These are phyloP conservation scores for Uropsilus gracilis DNA, from an alignment of 2,113 vertebrate species.

Conservation along the genomic window DNA sequence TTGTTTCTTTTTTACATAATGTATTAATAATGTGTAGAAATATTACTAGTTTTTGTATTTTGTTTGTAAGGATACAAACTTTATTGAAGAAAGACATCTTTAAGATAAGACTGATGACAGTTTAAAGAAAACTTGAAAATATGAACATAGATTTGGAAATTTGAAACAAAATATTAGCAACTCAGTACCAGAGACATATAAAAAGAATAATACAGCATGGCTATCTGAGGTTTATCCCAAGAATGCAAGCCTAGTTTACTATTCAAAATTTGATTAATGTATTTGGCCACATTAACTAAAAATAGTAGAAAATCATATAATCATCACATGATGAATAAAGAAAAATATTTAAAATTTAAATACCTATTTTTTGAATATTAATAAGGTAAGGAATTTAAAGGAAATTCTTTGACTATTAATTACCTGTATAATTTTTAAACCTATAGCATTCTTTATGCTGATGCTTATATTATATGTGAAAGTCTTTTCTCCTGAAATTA, in stretches of 20 bases:
- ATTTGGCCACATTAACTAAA: not conserved
- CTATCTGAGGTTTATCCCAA: not conserved
- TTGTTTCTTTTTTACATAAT: not conserved
- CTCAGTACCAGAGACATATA: not conserved
- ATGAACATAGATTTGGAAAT: not conserved
- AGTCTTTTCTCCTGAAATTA: not conserved
- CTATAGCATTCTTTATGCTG: not conserved
- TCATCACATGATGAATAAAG: too few relatives aligned
- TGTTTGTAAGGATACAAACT: not conserved
- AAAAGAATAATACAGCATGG: not conserved
- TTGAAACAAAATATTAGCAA: not conserved
- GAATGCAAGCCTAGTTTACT: not conserved
- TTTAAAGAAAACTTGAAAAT: not conserved
- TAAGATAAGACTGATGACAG: not conserved
- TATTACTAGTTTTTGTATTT: not conserved
- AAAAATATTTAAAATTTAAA: not conserved
- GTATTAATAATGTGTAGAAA: not conserved
- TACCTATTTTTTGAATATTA: not conserved
- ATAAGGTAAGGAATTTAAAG: not conserved
- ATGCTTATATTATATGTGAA: not conserved
- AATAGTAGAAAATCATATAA: not conserved
- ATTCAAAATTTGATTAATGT: not conserved
- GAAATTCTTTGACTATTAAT: not conserved
- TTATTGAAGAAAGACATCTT: not conserved
- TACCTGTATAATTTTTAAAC: not conserved